These are phyloP conservation scores for Oncorhynchus gorbuscha DNA, from an alignment of 2,113 vertebrate genomes.

Conservation along the genomic window DNA sequence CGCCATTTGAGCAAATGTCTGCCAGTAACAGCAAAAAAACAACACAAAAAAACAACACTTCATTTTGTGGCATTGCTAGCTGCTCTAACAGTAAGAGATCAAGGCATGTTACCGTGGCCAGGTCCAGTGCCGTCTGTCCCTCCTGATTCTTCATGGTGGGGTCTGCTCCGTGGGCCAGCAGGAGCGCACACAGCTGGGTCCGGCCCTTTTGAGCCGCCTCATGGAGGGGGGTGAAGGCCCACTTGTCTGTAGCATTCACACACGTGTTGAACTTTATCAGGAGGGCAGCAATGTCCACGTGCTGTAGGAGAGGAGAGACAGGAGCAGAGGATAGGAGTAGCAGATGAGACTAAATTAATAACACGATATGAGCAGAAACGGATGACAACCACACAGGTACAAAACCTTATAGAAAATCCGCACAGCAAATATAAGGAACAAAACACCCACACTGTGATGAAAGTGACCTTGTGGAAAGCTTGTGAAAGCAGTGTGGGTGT, in stretches of 20 bases:
- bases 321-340: background rate
- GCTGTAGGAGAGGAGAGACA: conserved; percentile 52
- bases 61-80: no score
- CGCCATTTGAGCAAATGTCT: no score
- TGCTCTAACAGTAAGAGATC: no score
- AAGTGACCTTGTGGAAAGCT: no score
- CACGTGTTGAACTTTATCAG: conserved; percentile 83
- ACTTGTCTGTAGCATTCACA: conserved; percentile 82
- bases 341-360: no score
- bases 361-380: no score
- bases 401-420: no score
- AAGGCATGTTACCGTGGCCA: conserved; percentile 71
- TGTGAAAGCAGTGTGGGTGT: background rate
- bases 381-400: no score
- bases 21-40: no score
- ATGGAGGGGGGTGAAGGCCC: conserved; percentile 81
- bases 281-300: conserved; percentile 80
- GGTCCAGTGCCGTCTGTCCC: conserved; percentile 79
- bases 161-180: conserved; percentile 80
- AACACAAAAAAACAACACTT: no score
- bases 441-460: no score
- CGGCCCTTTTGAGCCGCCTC: conserved; percentile 82
- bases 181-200: conserved; percentile 79
- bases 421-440: no score
- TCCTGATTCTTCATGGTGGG: conserved; percentile 85